A percentile compares a stretch with the other conserved stretches of the same genome.
Conservation (phyloP, 2,113 vertebrate genomes). For the Arvicanthis niloticus region DNA sequence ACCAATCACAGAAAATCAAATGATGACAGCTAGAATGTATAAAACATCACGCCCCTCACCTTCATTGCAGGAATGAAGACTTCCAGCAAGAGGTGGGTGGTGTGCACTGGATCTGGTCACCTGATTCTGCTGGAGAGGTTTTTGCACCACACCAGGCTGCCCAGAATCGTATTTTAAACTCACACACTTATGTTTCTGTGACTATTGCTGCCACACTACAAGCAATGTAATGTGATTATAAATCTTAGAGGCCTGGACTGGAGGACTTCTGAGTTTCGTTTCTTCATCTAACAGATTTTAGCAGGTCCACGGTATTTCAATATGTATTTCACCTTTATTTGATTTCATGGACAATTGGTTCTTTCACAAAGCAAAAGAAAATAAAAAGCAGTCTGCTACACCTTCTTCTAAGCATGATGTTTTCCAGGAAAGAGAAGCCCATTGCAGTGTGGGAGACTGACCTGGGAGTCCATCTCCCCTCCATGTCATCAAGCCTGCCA, state of each 20-base stretch:
- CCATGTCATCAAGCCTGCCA: background rate
- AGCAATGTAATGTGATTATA: constrained; percentile 68
- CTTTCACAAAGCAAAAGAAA: constrained; percentile 72
- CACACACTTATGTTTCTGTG: constrained; percentile 54
- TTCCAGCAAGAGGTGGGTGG: background rate
- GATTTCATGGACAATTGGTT: constrained; percentile 75
- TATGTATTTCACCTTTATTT: constrained; percentile 75
- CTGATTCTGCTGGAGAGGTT: background rate
- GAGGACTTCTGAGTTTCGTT: constrained; percentile 17
- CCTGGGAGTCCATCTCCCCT: background rate
- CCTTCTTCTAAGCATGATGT: constrained; percentile 4
- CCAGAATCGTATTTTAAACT: constrained; percentile 69
- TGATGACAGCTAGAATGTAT: background rate
- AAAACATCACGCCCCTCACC: fast-evolving
- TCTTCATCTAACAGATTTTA: constrained; percentile 64
- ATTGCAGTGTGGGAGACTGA: background rate
- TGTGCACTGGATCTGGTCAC: background rate
- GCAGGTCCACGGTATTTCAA: constrained; percentile 66
- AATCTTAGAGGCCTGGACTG: constrained; percentile 70
- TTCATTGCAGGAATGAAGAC: background rate
- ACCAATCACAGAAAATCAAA: background rate
- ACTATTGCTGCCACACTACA: constrained; percentile 45
- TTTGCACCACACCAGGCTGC: background rate
- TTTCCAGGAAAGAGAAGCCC: background rate
- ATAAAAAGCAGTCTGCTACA: background rate